Evolutionary conservation across 2,888 invertebrate species (phyloP).

Genomic region (Smittia aterrima): DNA sequence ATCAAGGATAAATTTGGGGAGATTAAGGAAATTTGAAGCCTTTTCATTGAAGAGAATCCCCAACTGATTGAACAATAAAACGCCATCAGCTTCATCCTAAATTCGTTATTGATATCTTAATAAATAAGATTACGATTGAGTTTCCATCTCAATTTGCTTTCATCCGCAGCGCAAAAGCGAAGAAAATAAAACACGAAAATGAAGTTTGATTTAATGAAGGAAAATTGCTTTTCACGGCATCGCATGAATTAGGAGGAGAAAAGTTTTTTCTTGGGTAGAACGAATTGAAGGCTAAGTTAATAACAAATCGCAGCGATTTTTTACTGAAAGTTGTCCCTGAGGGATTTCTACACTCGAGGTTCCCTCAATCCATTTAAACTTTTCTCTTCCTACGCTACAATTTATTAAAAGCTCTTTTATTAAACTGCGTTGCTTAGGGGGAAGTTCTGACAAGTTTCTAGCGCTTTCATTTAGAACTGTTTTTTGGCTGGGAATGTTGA

Average conservation of each 20-base stretch:
- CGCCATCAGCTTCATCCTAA: not conserved
- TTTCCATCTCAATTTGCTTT: not conserved
- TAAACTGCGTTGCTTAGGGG: no score
- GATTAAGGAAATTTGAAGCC: no score
- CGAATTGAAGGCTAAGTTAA: not conserved
- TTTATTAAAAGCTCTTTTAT: no score
- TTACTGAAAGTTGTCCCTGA: no score
- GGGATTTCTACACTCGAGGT: no score
- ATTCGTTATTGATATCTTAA: not conserved
- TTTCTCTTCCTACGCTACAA: no score
- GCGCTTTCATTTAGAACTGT: no score
- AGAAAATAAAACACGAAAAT: not conserved
- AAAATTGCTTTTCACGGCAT: not conserved
- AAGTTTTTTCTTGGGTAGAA: not conserved
- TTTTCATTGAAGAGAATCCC: no score
- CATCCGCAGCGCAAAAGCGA: not conserved
- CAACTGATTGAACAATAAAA: constrained; percentile 1
- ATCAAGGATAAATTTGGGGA: no score
- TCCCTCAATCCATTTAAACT: no score
- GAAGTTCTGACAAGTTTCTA: no score
- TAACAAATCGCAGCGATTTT: no score
- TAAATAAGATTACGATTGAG: not conserved
- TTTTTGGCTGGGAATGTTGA: not conserved
- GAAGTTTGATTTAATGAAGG: not conserved
- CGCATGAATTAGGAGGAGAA: not conserved